phyloP scores from a whole-genome alignment of 1,140 invertebrate species.

The Bombus confusus region DNA sequence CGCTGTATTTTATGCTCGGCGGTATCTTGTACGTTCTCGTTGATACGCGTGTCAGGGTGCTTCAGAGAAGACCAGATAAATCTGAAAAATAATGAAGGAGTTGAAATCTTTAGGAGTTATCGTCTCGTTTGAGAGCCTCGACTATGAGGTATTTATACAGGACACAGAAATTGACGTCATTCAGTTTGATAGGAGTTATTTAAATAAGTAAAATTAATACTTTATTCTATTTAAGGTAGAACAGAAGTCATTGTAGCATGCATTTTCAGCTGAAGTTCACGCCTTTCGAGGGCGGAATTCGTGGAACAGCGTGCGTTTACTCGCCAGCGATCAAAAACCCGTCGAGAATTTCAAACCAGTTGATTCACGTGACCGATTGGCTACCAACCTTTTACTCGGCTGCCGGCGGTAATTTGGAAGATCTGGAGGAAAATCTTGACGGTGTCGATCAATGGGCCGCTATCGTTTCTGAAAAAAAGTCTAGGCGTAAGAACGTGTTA shows the following conservation, averaged over 20 bases:
- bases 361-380: constrained; percentile 90
- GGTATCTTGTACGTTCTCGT: not conserved
- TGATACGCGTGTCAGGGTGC: not conserved
- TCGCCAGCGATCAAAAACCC: constrained; percentile 81
- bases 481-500: constrained; percentile 57
- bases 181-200: too few species aligned
- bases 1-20: not conserved
- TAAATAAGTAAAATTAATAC: too few species aligned
- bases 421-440: constrained; percentile 73
- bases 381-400: constrained; percentile 86
- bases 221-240: too few species aligned
- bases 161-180: too few species aligned
- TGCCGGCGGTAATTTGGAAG: constrained; percentile 81
- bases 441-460: constrained; percentile 82
- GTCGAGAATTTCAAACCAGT: constrained; percentile 83
- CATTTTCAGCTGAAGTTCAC: constrained; percentile 77
- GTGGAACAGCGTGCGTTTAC: constrained; percentile 85
- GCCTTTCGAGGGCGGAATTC: constrained; percentile 86
- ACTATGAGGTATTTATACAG: too few species aligned
- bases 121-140: too few species aligned
- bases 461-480: constrained; percentile 53
- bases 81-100: too few species aligned
- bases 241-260: not conserved
- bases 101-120: too few species aligned
- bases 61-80: too few species aligned